These are phyloP conservation scores for Spilogale gracilis DNA, from an alignment of 2,113 vertebrate genomes.

Conservation along the genomic window DNA sequence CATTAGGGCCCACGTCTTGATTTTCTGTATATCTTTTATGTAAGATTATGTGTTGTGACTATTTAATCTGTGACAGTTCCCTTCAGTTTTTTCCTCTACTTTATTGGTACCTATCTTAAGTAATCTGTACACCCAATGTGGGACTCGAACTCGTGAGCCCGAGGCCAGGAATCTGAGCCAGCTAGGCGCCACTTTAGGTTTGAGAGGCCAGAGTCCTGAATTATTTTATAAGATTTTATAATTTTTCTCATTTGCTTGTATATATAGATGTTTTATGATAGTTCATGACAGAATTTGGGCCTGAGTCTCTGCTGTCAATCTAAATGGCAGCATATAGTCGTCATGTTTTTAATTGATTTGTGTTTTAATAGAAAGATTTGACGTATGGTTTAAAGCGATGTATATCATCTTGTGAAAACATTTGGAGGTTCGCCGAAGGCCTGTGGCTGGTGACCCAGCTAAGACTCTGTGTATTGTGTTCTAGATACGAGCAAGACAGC, in stretches of 20 bases:
- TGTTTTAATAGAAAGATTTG: background rate
- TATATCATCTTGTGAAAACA: background rate
- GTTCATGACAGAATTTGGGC: background rate
- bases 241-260: background rate
- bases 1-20: background rate
- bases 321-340: background rate
- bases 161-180: background rate
- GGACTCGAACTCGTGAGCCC: background rate
- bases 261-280: background rate
- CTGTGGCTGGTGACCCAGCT: background rate
- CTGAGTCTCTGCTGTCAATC: background rate
- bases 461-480: slow-evolving; percentile 18
- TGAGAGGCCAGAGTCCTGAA: background rate
- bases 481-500: slow-evolving; percentile 97
- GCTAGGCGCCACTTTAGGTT: background rate
- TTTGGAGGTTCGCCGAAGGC: background rate
- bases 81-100: background rate
- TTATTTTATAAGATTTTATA: background rate
- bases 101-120: background rate
- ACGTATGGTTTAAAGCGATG: background rate
- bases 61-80: background rate
- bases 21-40: background rate
- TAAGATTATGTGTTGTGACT: background rate
- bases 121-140: background rate
- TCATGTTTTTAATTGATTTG: background rate